Base-by-base conservation (phyloP, 1,140 invertebrate species). In the Hypsibius dujardini region DNA sequence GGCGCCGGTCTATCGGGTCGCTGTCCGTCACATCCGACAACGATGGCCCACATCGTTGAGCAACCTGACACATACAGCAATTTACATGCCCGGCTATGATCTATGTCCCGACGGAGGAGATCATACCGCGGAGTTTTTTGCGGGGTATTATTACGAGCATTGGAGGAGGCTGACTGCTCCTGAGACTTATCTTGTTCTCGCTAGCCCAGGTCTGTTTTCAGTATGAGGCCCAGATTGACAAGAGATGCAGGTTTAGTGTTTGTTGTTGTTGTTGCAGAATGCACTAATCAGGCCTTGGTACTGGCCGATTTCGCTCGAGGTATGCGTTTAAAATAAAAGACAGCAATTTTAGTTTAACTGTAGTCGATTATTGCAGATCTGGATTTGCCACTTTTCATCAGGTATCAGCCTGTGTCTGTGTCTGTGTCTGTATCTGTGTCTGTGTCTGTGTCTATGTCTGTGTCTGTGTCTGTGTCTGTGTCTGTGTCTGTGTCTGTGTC, bases 201-300 rank as follows among this genome's bases (percentile, higher is more conserved):
- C 7, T 3, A 67, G 62, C 42, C 62, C 62, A 67, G 62, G 62
- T 67, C n/a, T n/a, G n/a, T n/a, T n/a, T n/a, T n/a, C n/a, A n/a
- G 45, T 14, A 67, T 42, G 12, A 42, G 12, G 3, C 42, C 12
- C 12, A 14, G 3, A 14, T 67, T 67, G 12, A 67, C 12, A 3
- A 14, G 3, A 12, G 3, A n/a, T n/a, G n/a, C n/a, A n/a, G n/a
- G n/a, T n/a, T n/a, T 56, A n/a, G n/a, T 7, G n/a, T 7, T n/a
- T 7, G 50, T 56, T 56, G 7, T 56, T 7, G 3, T 14, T 14
- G 12, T 67, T 67, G 12, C 42, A 67, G 62, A 67, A 67, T 67
- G 62, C 62, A 67, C 62, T 3, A 67, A 67, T 42, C 62, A 67
- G 62, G 62, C 62, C 3, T 42, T 67, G 7, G 62, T 42, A 14